Evolutionary conservation across 2,888 invertebrate genomes (phyloP).

Genomic region (Philonicus albiceps): DNA sequence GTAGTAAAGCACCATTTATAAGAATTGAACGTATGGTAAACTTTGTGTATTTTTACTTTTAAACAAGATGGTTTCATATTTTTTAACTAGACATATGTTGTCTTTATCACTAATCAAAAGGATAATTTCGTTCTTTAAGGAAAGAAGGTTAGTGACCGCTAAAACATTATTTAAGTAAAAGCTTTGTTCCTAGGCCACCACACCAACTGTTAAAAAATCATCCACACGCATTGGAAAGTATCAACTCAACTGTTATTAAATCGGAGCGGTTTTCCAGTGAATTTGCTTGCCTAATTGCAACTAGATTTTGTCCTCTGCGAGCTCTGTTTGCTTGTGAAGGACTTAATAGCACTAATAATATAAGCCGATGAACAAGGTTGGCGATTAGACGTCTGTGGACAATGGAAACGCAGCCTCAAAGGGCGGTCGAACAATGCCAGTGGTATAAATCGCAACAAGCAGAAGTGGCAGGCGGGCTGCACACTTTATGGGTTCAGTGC

Average conservation of each 20-base stretch:
- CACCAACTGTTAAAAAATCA: not conserved
- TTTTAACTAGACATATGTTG: too few relatives aligned
- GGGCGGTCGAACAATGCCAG: not conserved
- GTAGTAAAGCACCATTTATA: too few relatives aligned
- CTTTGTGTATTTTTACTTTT: too few relatives aligned
- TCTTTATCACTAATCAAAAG: too few relatives aligned
- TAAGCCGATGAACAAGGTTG: not conserved
- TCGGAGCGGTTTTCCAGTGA: constrained; percentile 11
- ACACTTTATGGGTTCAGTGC: not conserved
- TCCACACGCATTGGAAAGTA: not conserved
- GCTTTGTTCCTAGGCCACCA: not conserved
- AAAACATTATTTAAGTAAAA: not conserved
- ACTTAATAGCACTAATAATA: not conserved
- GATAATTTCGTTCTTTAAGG: not conserved
- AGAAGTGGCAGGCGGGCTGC: not conserved
- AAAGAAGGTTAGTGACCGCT: not conserved
- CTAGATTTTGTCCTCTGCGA: not conserved
- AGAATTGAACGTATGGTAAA: too few relatives aligned
- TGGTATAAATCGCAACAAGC: not conserved
- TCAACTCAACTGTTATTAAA: not conserved
- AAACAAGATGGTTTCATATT: too few relatives aligned
- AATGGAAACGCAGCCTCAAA: not conserved
- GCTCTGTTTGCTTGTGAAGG: not conserved
- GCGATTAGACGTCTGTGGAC: not conserved
- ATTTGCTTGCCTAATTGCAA: not conserved